Base-by-base conservation (phyloP, 1,140 invertebrate genomes). In the Drosophila kanapiae region DNA sequence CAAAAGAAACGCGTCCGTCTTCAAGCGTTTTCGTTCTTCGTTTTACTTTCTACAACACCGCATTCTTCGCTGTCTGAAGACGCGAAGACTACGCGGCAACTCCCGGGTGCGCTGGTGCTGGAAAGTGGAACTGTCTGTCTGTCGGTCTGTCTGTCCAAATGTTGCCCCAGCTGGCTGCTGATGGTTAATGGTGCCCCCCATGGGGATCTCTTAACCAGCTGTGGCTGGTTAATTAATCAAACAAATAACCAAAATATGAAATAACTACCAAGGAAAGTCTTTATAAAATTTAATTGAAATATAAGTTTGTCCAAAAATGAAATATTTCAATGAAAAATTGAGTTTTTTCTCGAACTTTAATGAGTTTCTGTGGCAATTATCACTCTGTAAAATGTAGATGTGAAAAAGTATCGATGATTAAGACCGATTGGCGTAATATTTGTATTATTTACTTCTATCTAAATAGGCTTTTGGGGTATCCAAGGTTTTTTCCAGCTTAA, bases 11-110 rank as follows among this genome's bases (percentile, higher is more conserved):
- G 43, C 53, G 47, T 31, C 23, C 31, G n/a, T 48, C 42, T 13
- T 29, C 42, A 40, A 40, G 54, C 54, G 63, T 42, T 53, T 42
- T 13, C 33, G 51, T 70, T 63, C 51, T 62, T 37, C 80, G 82
- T 70, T 87, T 88, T 84, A 90, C 84, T 87, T 87, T 87, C 84
- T 83, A 80, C 67, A 67, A 54, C 23, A 42, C 23, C 49, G 49
- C 64, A 71, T 58, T 71, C 69, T 70, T 33, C n/a, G 27, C 35
- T 27, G 43, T 40, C 68, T 47, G 35, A 37, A 35, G 65, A 33
- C 13, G n/a, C 9, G 45, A 43, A 43, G 42, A 43, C 16, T 27
- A 13, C 29, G 6, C 35, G 29, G 54, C 16, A 16, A 11, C 37
- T 40, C 51, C 47, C 35, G 31, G 65, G 51, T 49, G n/a, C 8